These are phyloP conservation scores for Leptobrachium leishanense DNA, from an alignment of 2,113 vertebrate genomes.

Conservation along the genomic window DNA sequence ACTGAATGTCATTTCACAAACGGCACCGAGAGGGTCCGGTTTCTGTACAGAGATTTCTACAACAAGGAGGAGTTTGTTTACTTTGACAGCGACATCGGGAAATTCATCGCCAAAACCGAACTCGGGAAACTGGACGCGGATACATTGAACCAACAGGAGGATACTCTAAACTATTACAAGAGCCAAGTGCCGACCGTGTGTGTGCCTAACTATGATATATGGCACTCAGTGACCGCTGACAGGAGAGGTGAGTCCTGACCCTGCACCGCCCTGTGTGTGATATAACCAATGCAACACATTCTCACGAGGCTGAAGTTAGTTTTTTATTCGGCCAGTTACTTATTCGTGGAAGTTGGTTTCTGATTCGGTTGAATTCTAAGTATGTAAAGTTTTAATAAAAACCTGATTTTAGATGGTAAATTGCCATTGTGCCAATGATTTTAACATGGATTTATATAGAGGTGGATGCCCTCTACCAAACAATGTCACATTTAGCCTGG, in stretches of 20 bases:
- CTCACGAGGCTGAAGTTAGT: too few relatives aligned
- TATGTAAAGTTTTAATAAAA: too few relatives aligned
- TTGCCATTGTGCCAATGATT: too few relatives aligned
- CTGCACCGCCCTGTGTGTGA: not conserved
- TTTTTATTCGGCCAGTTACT: too few relatives aligned
- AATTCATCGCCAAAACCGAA: slow-evolving; percentile 15
- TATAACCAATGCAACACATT: too few relatives aligned
- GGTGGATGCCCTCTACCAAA: too few relatives aligned
- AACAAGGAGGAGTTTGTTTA: slow-evolving; percentile 19
- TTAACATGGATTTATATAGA: too few relatives aligned
- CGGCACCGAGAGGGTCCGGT: not conserved
- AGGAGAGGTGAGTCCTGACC: slow-evolving; percentile 11
- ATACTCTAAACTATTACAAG: not conserved
- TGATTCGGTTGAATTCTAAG: too few relatives aligned
- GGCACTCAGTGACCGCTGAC: slow-evolving; percentile 1
- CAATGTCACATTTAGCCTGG: too few relatives aligned
- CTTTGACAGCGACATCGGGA: slow-evolving; percentile 20
- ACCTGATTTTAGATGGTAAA: too few relatives aligned
- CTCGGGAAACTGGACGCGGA: not conserved
- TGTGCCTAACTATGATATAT: not conserved
- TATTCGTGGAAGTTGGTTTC: too few relatives aligned
- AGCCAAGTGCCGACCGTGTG: not conserved
- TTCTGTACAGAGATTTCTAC: not conserved
- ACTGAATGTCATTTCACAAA: slow-evolving; percentile 4
- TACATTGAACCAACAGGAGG: slow-evolving; percentile 7